These are phyloP conservation scores for Hypotaenidia philippensis DNA, from an alignment of 2,797 vertebrate genomes.

Conservation along the genomic window DNA sequence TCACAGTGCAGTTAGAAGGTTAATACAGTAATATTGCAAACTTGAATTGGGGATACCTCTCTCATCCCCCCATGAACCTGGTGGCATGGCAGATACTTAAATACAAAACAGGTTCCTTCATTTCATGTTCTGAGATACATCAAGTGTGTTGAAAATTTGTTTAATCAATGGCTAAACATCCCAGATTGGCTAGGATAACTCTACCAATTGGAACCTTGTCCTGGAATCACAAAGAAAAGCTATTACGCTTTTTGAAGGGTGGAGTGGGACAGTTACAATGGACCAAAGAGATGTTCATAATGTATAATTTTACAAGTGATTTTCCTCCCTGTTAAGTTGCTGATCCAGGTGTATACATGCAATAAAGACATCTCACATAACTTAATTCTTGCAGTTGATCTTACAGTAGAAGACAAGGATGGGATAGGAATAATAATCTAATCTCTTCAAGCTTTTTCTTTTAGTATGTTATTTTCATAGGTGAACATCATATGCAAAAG, in stretches of 20 bases:
- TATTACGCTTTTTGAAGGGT: neutral
- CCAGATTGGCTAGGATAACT: neutral
- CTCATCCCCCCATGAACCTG: accelerated
- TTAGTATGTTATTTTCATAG: neutral
- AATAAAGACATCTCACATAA: neutral
- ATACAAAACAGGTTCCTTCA: neutral
- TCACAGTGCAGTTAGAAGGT: neutral
- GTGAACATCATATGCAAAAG: neutral
- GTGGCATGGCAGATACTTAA: neutral
- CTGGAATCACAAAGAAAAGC: neutral
- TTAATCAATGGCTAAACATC: neutral
- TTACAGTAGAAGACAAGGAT: neutral
- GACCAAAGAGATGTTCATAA: neutral
- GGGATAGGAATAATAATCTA: neutral
- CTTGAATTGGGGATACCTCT: neutral
- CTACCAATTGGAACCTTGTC: neutral
- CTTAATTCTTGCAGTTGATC: neutral
- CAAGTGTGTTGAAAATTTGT: neutral
- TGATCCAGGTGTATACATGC: neutral
- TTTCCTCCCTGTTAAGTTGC: neutral
- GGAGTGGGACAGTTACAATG: neutral
- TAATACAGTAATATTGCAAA: neutral
- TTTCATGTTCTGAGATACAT: neutral
- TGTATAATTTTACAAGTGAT: no score
- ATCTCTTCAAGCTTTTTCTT: neutral